Evolutionary conservation across 2,113 vertebrate species (phyloP).

Genomic region (Ochotona curzoniae): DNA sequence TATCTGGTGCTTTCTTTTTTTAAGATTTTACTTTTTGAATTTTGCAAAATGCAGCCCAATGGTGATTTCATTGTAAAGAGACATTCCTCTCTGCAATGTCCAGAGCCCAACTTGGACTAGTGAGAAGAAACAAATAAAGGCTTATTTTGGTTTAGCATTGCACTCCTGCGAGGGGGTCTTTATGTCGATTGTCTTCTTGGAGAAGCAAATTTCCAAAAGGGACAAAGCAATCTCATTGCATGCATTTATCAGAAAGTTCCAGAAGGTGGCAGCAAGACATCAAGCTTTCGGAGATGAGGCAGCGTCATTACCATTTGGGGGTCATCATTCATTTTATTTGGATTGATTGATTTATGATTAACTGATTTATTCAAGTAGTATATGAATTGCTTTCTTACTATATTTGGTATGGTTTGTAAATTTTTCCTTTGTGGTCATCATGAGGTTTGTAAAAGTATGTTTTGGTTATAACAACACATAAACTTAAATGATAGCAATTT

Average conservation of each 20-base stretch:
- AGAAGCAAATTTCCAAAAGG: not conserved
- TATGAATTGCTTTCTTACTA: too few species aligned
- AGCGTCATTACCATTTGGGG: not conserved
- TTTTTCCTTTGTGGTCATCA: too few species aligned
- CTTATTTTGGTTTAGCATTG: not conserved
- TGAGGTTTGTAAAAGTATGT: too few species aligned
- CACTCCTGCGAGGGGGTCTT: not conserved
- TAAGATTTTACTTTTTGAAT: not conserved
- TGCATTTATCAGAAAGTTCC: not conserved
- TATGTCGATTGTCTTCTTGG: not conserved
- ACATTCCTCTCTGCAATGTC: not conserved
- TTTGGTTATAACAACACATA: too few species aligned
- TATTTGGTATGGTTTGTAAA: too few species aligned
- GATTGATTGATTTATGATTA: not conserved
- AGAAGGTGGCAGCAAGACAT: slow-evolving; percentile 73
- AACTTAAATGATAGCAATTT: too few species aligned
- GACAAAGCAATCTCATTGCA: not conserved
- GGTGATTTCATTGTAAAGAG: not conserved
- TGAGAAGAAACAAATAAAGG: not conserved
- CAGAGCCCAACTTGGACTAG: not conserved
- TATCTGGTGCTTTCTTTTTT: not conserved
- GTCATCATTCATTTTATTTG: not conserved
- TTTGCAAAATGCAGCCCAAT: not conserved
- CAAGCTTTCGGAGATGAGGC: fast-evolving
- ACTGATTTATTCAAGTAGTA: too few species aligned